Evolutionary conservation across 2,888 invertebrate genomes (phyloP), one percentile per base, ranked within the genome.

Genomic region (Andrena bicolor): DNA sequence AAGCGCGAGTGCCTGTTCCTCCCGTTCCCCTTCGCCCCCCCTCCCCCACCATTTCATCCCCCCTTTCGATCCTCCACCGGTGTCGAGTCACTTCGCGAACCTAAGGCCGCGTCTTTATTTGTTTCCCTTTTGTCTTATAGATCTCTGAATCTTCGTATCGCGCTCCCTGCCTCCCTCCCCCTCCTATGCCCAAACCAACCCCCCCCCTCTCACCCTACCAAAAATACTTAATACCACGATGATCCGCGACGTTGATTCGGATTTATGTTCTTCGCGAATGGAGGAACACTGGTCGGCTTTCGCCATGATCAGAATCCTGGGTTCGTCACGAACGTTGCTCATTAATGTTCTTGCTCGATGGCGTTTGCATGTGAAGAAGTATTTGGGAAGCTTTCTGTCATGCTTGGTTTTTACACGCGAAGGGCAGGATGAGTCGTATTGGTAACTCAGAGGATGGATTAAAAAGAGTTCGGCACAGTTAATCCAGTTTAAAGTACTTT

Each of bases 1-100:
- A 90, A 90, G 92, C 91, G 91, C 92, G 90, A 91, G 91, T 91
- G 88, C 86, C 86, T 80, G 90, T 90, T 90, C 89, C 90, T 85
- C 77, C 79, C 71, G 82, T 83, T 76, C 79, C 83, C 77, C 60
- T 68, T 32, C 26, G 51, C 30, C 48, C 13, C 58, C 66, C 26
- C 32, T 32, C 65, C 41, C 71, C 49, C 66, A 53, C 73, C 80
- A 73, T 48, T 30, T 32, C 69, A 28, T 28, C 26, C 58, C 35
- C 28, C 32, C 16, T 30, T 49, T 48, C 26, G 49, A 56, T 70
- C 76, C 74, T 73, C 77, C 80, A 68, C 77, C 84, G 75, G 80
- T 84, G 85, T 83, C 86, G 88, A 90, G 86, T 89, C 90, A 89
- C 87, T 88, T 90, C 88, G 85, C 89, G 86, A 89, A 89, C 88